Conservation (phyloP, 2,888 invertebrate species). For the Oxytorus armatus region DNA sequence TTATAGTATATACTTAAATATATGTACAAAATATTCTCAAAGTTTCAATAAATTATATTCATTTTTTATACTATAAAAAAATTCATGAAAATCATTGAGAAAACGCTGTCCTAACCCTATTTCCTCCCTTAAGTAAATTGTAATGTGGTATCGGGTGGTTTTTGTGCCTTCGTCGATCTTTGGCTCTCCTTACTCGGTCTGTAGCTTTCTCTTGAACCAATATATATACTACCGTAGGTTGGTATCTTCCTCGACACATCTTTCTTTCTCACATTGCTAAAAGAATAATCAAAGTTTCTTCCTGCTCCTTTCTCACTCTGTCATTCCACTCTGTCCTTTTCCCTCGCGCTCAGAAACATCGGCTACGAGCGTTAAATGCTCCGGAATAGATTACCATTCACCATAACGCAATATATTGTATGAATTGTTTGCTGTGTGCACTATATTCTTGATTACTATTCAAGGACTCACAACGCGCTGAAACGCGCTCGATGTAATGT, state of each 20-base stretch:
- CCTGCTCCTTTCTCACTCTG: constrained; percentile 9
- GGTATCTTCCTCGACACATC: not conserved
- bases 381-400: constrained; percentile 50
- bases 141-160: too few species aligned
- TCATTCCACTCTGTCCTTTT: not conserved
- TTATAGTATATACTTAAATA: too few species aligned
- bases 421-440: constrained; percentile 25
- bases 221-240: constrained; percentile 36
- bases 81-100: too few species aligned
- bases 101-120: too few species aligned
- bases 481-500: constrained; percentile 10
- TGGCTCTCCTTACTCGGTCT: too few species aligned
- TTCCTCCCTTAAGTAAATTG: too few species aligned
- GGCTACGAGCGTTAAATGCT: constrained; percentile 46
- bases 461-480: constrained; percentile 48
- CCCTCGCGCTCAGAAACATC: not conserved
- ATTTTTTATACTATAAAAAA: too few species aligned
- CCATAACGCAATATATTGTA: constrained; percentile 29
- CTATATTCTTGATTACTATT: constrained; percentile 56
- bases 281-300: constrained; percentile 19
- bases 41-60: too few species aligned
- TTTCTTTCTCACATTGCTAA: constrained; percentile 26
- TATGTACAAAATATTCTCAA: too few species aligned
- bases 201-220: constrained; percentile 33
- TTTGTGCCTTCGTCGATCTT: too few species aligned